phyloP scores from a whole-genome alignment of 2,113 vertebrate species.

The Herpetotheres cachinnans region DNA sequence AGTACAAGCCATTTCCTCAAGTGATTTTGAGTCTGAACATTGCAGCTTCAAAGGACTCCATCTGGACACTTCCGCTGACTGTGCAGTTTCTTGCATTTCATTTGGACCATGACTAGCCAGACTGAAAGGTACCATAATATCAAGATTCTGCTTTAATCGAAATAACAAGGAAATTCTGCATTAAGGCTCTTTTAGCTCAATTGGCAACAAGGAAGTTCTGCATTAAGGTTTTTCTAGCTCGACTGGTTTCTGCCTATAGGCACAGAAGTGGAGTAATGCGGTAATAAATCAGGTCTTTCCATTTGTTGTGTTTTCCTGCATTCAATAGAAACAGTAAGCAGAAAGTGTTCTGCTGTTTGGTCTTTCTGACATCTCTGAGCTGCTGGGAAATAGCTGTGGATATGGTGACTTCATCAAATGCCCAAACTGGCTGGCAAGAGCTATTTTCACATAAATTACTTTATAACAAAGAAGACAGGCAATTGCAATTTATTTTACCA shows the following conservation, averaged over 20 bases:
- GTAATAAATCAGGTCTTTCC: neutral
- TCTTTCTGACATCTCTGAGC: neutral
- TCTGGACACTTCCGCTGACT: neutral
- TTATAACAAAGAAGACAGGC: neutral
- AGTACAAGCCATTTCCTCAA: neutral
- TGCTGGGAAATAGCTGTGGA: neutral
- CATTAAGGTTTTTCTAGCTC: neutral
- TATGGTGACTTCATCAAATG: neutral
- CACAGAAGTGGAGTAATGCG: neutral
- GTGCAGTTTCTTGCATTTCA: neutral
- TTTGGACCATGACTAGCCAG: neutral
- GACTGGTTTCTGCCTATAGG: neutral
- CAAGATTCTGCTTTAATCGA: neutral
- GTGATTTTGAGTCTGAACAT: neutral
- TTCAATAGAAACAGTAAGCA: neutral
- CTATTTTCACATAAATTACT: neutral
- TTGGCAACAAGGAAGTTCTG: neutral
- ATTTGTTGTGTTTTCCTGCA: neutral
- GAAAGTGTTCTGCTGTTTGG: neutral
- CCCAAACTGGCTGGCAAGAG: neutral
- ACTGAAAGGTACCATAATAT: neutral
- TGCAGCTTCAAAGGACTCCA: neutral
- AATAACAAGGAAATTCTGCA: neutral
- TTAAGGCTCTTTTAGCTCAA: neutral
- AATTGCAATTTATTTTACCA: neutral